Evolutionary conservation across 2,888 invertebrate genomes (phyloP).

Genomic region (Herminia tarsipennalis): DNA sequence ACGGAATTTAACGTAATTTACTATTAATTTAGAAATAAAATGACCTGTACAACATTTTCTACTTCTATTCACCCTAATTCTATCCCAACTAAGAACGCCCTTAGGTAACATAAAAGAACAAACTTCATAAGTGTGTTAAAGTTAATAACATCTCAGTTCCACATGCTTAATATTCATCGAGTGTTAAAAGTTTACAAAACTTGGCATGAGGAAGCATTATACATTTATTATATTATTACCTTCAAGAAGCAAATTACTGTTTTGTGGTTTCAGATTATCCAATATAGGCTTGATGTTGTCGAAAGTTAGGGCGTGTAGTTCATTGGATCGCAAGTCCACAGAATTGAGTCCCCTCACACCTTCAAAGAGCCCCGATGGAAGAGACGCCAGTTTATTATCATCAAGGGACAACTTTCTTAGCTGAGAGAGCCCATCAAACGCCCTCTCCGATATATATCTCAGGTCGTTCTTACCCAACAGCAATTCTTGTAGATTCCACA

Average conservation of each 20-base stretch:
- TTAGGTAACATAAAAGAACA: constrained; percentile 70
- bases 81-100: constrained; percentile 62
- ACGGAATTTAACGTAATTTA: constrained; percentile 35
- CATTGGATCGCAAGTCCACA: constrained; percentile 91
- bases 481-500: constrained; percentile 90
- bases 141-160: constrained; percentile 68
- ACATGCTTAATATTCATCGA: constrained; percentile 75
- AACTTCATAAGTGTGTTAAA: constrained; percentile 72
- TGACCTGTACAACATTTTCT: constrained; percentile 53
- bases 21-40: constrained; percentile 47
- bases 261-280: constrained; percentile 90
- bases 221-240: constrained; percentile 86
- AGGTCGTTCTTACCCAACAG: constrained; percentile 89
- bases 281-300: constrained; percentile 92
- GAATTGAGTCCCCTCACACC: constrained; percentile 90
- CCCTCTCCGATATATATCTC: constrained; percentile 90
- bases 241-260: constrained; percentile 91
- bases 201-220: constrained; percentile 62
- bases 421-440: constrained; percentile 91
- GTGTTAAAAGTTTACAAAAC: constrained; percentile 71
- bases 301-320: constrained; percentile 90
- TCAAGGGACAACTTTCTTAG: constrained; percentile 90
- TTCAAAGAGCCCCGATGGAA: constrained; percentile 90
- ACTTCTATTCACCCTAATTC: constrained; percentile 48
- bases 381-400: constrained; percentile 90